Evolutionary conservation across 2,888 invertebrate species (phyloP).

Genomic region (Lasioglossum figueresi): DNA sequence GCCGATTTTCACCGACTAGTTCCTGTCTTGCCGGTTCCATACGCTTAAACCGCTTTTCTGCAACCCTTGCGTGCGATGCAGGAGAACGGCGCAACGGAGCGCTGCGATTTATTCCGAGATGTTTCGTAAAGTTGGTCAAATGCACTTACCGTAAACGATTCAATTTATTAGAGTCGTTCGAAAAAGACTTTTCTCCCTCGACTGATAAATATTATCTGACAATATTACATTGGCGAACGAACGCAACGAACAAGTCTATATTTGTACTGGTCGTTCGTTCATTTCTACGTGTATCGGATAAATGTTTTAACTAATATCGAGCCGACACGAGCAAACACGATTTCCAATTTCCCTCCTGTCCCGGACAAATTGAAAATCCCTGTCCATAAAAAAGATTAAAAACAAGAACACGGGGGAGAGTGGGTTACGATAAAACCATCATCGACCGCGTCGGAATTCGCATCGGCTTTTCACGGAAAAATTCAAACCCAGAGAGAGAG

Average conservation of each 20-base stretch:
- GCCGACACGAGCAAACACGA: background rate
- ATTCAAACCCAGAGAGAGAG: background rate
- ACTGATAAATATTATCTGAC: background rate
- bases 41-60: background rate
- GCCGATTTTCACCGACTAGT: conserved; percentile 13
- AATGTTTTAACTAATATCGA: background rate
- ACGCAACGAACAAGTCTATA: background rate
- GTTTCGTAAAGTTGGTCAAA: background rate
- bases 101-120: background rate
- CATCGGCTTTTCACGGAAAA: background rate
- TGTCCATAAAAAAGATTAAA: background rate
- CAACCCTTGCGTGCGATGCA: background rate
- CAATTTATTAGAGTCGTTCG: background rate
- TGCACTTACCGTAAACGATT: background rate
- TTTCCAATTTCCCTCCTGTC: no score
- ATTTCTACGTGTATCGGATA: no score
- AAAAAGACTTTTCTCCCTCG: background rate
- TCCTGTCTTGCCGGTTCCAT: conserved; percentile 9
- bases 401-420: background rate
- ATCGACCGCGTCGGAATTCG: background rate
- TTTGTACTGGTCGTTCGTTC: background rate
- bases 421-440: background rate
- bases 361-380: background rate
- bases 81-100: background rate
- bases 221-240: background rate